Evolutionary conservation across 2,113 vertebrate species (phyloP).

Genomic region (Mesitornis unicolor): DNA sequence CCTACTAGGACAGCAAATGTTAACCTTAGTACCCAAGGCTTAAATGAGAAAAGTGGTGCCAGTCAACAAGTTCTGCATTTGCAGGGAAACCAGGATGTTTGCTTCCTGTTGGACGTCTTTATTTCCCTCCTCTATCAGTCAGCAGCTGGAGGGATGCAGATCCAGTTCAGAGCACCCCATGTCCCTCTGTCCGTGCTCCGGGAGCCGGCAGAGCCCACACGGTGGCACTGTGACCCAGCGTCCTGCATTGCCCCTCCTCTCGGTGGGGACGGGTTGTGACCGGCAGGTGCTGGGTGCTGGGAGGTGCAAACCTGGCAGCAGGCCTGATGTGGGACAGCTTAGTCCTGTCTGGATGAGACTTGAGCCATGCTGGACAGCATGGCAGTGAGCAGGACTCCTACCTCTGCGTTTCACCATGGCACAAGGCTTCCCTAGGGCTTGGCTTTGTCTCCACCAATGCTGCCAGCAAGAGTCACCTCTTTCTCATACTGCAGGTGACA

Average conservation of each 20-base stretch:
- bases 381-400: neutral
- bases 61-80: accelerated
- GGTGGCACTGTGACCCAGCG: conserved; percentile 31
- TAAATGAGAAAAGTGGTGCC: neutral
- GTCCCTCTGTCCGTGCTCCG: neutral
- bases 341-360: accelerated
- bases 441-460: neutral
- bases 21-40: neutral
- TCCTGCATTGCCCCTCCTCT: neutral
- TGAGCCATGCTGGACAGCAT: accelerated
- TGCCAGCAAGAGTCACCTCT: neutral
- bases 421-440: neutral
- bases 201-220: conserved; percentile 24
- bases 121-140: neutral
- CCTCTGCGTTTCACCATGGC: accelerated
- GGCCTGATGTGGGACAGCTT: neutral
- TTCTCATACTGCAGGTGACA: neutral
- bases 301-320: neutral
- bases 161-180: neutral
- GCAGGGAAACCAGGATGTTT: neutral
- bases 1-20: neutral
- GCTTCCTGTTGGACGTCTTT: neutral
- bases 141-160: neutral
- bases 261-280: neutral
- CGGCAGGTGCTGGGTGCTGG: neutral